These are phyloP conservation scores for Ecdyonurus torrentis DNA, from an alignment of 2,888 invertebrate species.

Conservation along the genomic window DNA sequence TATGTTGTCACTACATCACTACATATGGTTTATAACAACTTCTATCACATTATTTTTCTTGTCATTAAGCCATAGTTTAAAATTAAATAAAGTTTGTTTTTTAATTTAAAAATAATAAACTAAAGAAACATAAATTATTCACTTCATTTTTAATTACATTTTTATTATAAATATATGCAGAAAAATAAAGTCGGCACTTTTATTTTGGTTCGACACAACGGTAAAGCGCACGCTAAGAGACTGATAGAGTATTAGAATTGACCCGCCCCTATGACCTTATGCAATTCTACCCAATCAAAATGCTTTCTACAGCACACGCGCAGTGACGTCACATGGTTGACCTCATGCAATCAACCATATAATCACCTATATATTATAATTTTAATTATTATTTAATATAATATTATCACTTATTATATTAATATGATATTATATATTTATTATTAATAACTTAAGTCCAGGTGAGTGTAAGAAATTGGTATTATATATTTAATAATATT, in stretches of 20 bases:
- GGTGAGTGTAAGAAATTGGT: too few species aligned
- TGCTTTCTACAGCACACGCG: not conserved
- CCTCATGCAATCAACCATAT: not conserved
- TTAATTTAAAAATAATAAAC: not conserved
- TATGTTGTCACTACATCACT: not conserved
- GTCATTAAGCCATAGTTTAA: not conserved
- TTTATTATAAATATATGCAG: not conserved
- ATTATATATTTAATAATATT: too few species aligned
- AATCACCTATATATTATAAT: not conserved
- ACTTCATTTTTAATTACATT: not conserved
- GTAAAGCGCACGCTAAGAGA: not conserved
- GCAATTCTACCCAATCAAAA: not conserved
- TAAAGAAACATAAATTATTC: not conserved
- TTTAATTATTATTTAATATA: not conserved
- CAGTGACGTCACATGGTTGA: not conserved
- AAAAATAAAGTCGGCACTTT: not conserved
- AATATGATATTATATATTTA: too few species aligned
- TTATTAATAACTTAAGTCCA: too few species aligned
- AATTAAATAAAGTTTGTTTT: too few species aligned
- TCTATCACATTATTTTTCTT: not conserved
- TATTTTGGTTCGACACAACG: not conserved
- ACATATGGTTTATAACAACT: not conserved
- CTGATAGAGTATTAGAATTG: conserved; percentile 1
- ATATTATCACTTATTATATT: too few species aligned
- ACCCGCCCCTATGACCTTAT: conserved; percentile 3